These are phyloP conservation scores for Macroramphosus scolopax DNA, from an alignment of 2,797 vertebrate genomes.

Conservation along the genomic window DNA sequence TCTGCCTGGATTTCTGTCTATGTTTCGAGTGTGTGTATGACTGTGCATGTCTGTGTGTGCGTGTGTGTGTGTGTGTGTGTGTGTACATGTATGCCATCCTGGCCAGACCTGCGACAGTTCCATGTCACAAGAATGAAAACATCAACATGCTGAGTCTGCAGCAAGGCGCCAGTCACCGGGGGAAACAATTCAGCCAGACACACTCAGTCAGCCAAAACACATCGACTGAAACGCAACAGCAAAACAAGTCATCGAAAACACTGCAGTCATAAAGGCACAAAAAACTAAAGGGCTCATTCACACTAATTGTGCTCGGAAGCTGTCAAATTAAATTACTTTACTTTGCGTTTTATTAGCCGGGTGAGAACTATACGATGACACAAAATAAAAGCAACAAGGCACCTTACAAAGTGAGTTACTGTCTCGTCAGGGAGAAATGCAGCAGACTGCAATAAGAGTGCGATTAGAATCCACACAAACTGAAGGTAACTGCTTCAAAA, in stretches of 20 bases:
- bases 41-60: neutral
- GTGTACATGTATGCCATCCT: constrained; percentile 12
- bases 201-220: constrained; percentile 58
- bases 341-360: constrained; percentile 17
- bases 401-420: neutral
- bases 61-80: neutral
- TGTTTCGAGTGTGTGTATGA: constrained; percentile 4
- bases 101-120: constrained; percentile 48
- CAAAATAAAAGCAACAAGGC: neutral
- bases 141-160: constrained; percentile 75
- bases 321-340: constrained; percentile 35
- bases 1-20: constrained; percentile 11
- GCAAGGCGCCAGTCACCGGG: constrained; percentile 64
- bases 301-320: constrained; percentile 12
- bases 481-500: constrained; percentile 1
- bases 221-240: constrained; percentile 52
- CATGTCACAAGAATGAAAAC: constrained; percentile 72
- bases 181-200: constrained; percentile 64
- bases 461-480: neutral
- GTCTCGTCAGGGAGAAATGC: neutral
- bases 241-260: constrained; percentile 56
- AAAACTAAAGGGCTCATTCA: constrained; percentile 39
- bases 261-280: constrained; percentile 58
- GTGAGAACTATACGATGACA: constrained; percentile 13
- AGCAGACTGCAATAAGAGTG: neutral